Base-by-base conservation (phyloP, 1,140 invertebrate genomes). In the Leptestheria dahalacensis region DNA sequence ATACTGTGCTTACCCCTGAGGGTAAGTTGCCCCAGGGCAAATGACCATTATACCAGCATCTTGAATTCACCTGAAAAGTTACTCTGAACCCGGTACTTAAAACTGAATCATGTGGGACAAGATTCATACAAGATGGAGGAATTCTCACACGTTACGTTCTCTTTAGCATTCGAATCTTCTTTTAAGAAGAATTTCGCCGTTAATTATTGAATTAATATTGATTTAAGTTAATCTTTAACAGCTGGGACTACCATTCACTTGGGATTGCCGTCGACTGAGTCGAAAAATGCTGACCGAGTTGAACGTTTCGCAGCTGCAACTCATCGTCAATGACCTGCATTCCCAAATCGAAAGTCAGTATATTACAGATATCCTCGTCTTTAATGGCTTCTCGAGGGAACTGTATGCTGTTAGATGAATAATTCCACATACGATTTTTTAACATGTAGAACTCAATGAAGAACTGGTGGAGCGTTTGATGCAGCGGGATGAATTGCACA, bases 241-340 rank as follows among this genome's bases (percentile, higher is more conserved):
- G 82, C 87, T 92, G 65, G 86, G 86, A 49, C 82, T 91, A 53
- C 82, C 83, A 59, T 82, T 93, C 62, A 83, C 85, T 21, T 78
- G 85, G 65, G 86, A 88, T 58, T 78, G 86, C 65, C 78, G 86
- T 59, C 79, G 88, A 63, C 75, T 94, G 47, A 88, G 82, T 24
- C 75, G 87, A 51, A 84, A 88, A 67, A 79, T 91, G 64, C 75
- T 95, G 54, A 87, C 86, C 28, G 88, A 92, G 69, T 87, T 95
- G 81, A 94, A 93, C 74, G 81, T 94, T 56, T 85, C 90, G n/a
- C 91, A 95, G 69, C 74, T 95, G 55, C 91, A 95, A 80, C 86
- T 95, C 46, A 84, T 95, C 64, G 90, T 93, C 15, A 95, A 95
- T 74, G 90, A 93, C 74, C 74, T 95, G 54, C 90, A 93, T 72